A percentile compares a stretch with the other conserved stretches of the same genome.
These are phyloP conservation scores for Tragelaphus buxtoni DNA, from an alignment of 2,113 vertebrate genomes.

Conservation along the genomic window DNA sequence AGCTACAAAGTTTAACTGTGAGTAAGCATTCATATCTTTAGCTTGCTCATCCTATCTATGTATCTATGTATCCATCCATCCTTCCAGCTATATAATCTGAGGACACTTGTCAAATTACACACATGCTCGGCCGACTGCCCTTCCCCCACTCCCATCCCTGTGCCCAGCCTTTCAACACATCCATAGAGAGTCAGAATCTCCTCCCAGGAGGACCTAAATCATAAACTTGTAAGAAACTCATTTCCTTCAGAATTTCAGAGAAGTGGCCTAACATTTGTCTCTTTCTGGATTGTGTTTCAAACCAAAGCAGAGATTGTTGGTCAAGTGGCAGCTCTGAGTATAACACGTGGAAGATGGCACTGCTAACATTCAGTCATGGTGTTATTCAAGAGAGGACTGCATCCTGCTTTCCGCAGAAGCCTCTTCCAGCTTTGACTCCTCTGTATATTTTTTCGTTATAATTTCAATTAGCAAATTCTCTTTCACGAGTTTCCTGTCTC, in stretches of 20 bases:
- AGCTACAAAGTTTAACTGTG: neutral
- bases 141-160: rapidly evolving
- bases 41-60: neutral
- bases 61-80: too few relatives aligned
- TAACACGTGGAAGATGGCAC: neutral
- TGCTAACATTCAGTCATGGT: neutral
- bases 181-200: neutral
- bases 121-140: neutral
- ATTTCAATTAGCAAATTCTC: neutral
- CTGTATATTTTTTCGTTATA: neutral
- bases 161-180: neutral
- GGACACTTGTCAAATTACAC: neutral
- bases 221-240: neutral
- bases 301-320: neutral
- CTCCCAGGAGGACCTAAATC: neutral
- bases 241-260: neutral
- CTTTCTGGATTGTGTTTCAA: neutral
- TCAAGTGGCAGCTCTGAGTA: neutral
- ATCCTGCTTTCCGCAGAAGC: neutral
- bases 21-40: neutral
- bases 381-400: neutral
- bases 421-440: neutral
- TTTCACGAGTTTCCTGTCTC: neutral
- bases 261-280: neutral
- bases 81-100: neutral